Evolutionary conservation across 1,140 invertebrate genomes (phyloP), one percentile per base, ranked within the genome.

Genomic region (Platyscapa corneri): DNA sequence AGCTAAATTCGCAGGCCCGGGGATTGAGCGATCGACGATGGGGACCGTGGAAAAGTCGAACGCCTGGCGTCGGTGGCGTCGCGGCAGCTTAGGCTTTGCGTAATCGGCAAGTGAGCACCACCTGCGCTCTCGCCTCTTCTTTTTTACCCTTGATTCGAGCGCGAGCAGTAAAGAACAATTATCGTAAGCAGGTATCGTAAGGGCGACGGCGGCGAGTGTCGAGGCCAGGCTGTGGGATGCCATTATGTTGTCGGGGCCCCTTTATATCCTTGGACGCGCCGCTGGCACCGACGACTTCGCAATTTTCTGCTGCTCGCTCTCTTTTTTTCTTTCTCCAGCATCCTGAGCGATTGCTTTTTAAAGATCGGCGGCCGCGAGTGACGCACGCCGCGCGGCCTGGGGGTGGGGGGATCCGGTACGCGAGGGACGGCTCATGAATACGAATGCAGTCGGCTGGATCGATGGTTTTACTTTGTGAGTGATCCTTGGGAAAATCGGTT

Each of bases 401-500:
- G n/a, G n/a, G n/a, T n/a, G n/a, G n/a, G n/a, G 56, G 56, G 56
- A 60, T 60, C 56, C 23, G 56, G 56, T 27, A 60, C 10, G 56
- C 23, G 56, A 60, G 3, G 56, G n/a, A 5, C 56, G 14, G 27
- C 56, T 60, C 27, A 27, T 60, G 56, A 60, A 60, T 60, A 60
- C 20, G 27, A 60, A 60, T 60, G 56, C 14, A 2, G 53, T 56
- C 42, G 6, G 42, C 42, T 56, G 7, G 53, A 60, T 60, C 1
- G 49, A 12, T 5, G 72, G 27, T 49, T 42, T 49, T n/a, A 32
- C 23, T 27, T 75, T 18, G 75, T 56, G 16, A 56, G 0, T 10
- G 37, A 67, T 60, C 74, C 82, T 84, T 78, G 56, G 23, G 8
- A 84, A 67, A 76, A 76, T 67, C 82, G 74, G 32, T 46, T 60